Conservation (phyloP, 2,797 vertebrate genomes). For the Bradypodion ventrale region DNA sequence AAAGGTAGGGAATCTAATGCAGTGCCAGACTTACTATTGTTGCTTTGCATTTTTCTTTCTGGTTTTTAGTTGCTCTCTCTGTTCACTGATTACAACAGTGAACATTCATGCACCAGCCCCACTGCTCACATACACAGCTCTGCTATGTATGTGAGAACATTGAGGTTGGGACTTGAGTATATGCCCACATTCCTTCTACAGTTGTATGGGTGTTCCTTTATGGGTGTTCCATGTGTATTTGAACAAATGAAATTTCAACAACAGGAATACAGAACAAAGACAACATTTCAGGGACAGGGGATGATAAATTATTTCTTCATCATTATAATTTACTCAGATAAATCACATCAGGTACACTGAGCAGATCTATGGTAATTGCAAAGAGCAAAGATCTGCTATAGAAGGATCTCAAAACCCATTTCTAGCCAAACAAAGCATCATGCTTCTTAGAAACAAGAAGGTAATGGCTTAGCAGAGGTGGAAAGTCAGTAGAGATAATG, state of each 20-base stretch:
- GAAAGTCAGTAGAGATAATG: neutral
- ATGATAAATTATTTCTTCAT: neutral
- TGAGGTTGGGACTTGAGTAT: neutral
- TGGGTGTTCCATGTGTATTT: neutral
- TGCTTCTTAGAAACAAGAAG: neutral
- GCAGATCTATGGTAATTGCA: neutral
- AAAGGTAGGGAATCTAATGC: too few species aligned
- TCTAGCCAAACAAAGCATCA: slow-evolving; percentile 5
- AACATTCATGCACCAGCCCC: too few species aligned
- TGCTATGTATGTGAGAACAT: neutral
- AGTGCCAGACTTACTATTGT: too few species aligned
- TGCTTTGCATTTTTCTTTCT: too few species aligned
- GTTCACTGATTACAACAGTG: too few species aligned
- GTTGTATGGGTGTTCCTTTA: neutral
- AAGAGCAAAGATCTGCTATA: neutral
- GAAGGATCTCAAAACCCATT: neutral
- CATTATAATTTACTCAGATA: too few species aligned
- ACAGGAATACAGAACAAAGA: neutral
- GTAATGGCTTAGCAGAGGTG: neutral
- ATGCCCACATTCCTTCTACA: neutral
- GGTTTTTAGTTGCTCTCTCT: too few species aligned
- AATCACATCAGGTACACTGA: neutral
- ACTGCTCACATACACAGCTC: too few species aligned
- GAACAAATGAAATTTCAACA: too few species aligned
- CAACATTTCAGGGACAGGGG: too few species aligned